Evolutionary conservation across 2,797 vertebrate species (phyloP), one percentile per base, ranked within the genome.

Genomic region (Chelon labrosus): DNA sequence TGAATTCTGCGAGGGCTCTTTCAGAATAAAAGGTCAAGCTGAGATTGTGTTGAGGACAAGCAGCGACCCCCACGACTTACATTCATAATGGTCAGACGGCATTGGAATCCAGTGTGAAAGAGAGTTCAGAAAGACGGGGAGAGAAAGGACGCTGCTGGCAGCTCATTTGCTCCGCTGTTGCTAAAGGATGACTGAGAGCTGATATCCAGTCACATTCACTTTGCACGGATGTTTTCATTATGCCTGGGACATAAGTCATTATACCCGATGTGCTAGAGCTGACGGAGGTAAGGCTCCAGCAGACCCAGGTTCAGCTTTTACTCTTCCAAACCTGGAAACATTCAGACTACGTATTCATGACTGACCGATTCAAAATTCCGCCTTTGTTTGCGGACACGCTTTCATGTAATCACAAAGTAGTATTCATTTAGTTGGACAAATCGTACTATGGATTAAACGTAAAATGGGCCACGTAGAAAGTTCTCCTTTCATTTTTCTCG

Each of bases 131-230:
- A 19, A 46, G 50, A 20, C 27, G 19, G 56, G 38, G 37, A 27
- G 67, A 31, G 53, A 56, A 38, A 63, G 27, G 47, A 55, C 1
- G 42, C 50, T 64, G 79, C 74, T 53, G 68, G 72, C 17, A 37
- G 70, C 75, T 83, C 59, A 73, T 84, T 84, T 84, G 51, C 73
- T 65, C 20, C 47, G 75, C 73, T 77, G 81, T 75, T 82, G 76
- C 71, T 80, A 55, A 87, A 85, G 56, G 39, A 53, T 58, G 50
- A 76, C 75, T 71, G 86, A 90, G 75, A 86, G 72, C 73, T 84
- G 84, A 84, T 89, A 87, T 80, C 82, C 83, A 89, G 85, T 92
- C 79, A 87, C 79, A 80, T 84, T 84, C 62, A 85, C 86, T 85
- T 87, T 80, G 77, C 67, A 65, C 64, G 79, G 65, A 84, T 85